phyloP scores from a whole-genome alignment of 2,888 invertebrate species.

The Agonopterix arenella region DNA sequence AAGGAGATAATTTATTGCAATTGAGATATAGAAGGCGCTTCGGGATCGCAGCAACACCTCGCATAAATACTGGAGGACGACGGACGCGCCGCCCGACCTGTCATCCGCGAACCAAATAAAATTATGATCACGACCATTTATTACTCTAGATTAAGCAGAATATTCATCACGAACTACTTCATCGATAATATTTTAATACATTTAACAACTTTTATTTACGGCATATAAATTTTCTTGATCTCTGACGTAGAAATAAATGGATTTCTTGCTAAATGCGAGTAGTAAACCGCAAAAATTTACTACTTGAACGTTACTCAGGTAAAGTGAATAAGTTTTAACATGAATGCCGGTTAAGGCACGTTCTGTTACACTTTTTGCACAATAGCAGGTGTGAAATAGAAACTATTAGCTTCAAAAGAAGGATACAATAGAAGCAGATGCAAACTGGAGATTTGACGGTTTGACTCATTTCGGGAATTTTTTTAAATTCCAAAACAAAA shows the following conservation, averaged over 20 bases:
- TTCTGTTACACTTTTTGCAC: conserved; percentile 40
- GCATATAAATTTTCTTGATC: not conserved
- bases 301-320: conserved; percentile 17
- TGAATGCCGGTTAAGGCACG: conserved; percentile 22
- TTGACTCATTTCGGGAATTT: not conserved
- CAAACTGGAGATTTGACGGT: not conserved
- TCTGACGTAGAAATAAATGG: conserved; percentile 5
- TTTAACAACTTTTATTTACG: conserved; percentile 4
- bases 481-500: too few relatives aligned
- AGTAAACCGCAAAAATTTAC: conserved; percentile 10
- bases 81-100: conserved; percentile 41
- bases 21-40: conserved; percentile 61
- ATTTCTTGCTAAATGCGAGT: conserved; percentile 2
- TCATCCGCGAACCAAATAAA: conserved; percentile 54
- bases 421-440: conserved; percentile 31
- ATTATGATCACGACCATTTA: conserved; percentile 57
- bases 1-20: conserved; percentile 68
- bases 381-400: conserved; percentile 40
- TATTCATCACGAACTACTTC: conserved; percentile 27
- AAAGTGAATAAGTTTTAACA: conserved; percentile 25
- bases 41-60: conserved; percentile 52
- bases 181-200: conserved; percentile 8
- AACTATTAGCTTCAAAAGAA: conserved; percentile 18
- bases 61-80: conserved; percentile 52
- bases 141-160: conserved; percentile 37